Evolutionary conservation across 2,113 vertebrate genomes (phyloP).

Genomic region (Loxodonta africana): DNA sequence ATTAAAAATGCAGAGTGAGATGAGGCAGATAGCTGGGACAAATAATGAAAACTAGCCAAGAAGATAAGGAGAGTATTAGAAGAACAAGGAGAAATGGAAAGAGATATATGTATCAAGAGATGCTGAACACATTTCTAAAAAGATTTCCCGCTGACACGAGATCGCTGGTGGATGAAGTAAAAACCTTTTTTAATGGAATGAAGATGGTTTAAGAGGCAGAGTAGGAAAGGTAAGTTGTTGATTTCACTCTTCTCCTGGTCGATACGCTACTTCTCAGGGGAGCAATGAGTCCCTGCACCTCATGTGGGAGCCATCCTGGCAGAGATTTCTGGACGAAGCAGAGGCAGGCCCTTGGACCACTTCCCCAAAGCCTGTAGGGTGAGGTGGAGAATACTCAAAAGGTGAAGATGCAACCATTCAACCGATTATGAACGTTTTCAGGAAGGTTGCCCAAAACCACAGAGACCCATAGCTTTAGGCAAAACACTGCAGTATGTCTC

Average conservation of each 20-base stretch:
- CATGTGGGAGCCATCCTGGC: background rate
- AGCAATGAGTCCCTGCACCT: conserved; percentile 40
- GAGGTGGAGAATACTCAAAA: background rate
- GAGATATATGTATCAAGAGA: conserved; percentile 61
- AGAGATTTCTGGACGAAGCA: conserved; percentile 40
- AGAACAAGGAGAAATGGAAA: conserved; percentile 71
- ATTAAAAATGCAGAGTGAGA: conserved; percentile 77
- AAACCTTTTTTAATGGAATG: conserved; percentile 63
- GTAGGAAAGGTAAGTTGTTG: conserved; percentile 72
- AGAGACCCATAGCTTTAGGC: rapidly evolving
- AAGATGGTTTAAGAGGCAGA: conserved; percentile 55
- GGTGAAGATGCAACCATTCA: background rate
- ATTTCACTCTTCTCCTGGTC: conserved; percentile 59
- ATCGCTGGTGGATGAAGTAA: conserved; percentile 72
- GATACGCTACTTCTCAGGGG: conserved; percentile 54
- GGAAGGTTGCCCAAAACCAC: rapidly evolving
- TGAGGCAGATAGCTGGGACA: conserved; percentile 68
- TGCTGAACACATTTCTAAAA: conserved; percentile 62
- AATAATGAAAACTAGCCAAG: conserved; percentile 74
- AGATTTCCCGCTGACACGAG: conserved; percentile 55
- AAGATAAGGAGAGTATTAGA: conserved; percentile 73
- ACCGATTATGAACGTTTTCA: rapidly evolving
- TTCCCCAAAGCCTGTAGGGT: background rate
- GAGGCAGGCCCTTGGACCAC: background rate
- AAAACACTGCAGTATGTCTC: rapidly evolving